Evolutionary conservation across 2,113 vertebrate genomes (phyloP), one percentile per base, ranked within the genome.

Genomic region (Zootoca vivipara): DNA sequence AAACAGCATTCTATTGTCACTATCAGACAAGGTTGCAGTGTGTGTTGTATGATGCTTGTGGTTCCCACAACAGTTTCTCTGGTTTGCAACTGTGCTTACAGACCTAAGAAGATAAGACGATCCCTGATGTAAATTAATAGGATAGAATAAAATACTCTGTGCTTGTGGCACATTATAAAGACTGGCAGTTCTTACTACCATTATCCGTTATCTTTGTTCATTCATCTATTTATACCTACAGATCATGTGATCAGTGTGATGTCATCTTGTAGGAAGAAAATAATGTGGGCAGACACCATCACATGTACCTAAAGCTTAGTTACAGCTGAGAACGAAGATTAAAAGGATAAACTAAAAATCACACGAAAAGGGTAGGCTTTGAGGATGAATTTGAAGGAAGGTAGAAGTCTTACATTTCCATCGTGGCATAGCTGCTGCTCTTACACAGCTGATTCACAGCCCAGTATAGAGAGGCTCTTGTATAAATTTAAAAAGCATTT

Each of bases 401-500:
- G 10, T 9, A 13, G 75, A 26, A 5, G 64, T 28, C 33, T 82
- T 67, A 7, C 12, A 67, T 7, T 22, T 12, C 16, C 16, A 74
- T 74, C 42, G 26, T 42, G 24, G 38, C 4, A 56, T 74, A 77
- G 83, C 10, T 74, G 5, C 4, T 30, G 42, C 69, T 84, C 18
- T 20, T 10, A 4, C 22, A 3, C 9, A 84, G 42, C 67, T 56
- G 46, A 13, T 74, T 33, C 73, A 15, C 30, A 67, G 40, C 38
- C 33, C 38, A 46, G 26, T 77, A 16, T 20, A 42, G 62, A 7
- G 13, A 20, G 58, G 30, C 4, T 78, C 2, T 64, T 83, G 28
- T 35, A 18, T 35, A 79, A 1, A 73, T 42, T 74, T 52, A 33
- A 94, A 83, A 88, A 93, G 52, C 0, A 9, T 93, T 96, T 92